Percentiles rank a stretch among this genome's conserved stretches.
phyloP scores from a whole-genome alignment of 2,888 invertebrate genomes.

The Catocala fraxini region DNA sequence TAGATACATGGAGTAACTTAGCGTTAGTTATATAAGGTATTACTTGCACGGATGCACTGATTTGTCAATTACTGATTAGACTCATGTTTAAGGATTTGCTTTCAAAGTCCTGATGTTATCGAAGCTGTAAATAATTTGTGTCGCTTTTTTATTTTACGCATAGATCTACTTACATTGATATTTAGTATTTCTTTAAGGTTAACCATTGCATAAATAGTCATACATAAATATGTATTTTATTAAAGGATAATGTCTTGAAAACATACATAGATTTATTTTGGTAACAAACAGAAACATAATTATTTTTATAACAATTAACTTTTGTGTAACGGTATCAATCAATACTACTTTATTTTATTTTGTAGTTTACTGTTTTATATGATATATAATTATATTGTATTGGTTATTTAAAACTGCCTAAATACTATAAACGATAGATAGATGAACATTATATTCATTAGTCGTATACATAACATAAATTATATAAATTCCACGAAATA shows the following conservation, averaged over 20 bases:
- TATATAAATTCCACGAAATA: constrained; percentile 12
- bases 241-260: too few species aligned
- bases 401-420: too few species aligned
- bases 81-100: constrained; percentile 77
- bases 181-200: too few species aligned
- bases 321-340: too few species aligned
- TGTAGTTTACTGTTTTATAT: too few species aligned
- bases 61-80: constrained; percentile 87
- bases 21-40: constrained; percentile 44
- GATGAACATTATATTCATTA: neutral
- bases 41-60: constrained; percentile 80
- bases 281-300: too few species aligned
- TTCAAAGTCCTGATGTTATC: constrained; percentile 67
- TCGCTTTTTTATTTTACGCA: constrained; percentile 53
- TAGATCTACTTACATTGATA: constrained; percentile 1
- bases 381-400: too few species aligned
- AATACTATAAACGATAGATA: neutral
- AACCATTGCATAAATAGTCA: too few species aligned
- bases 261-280: too few species aligned
- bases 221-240: too few species aligned
- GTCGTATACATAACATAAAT: neutral
- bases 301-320: too few species aligned
- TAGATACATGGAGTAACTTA: constrained; percentile 8
- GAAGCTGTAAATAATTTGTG: constrained; percentile 73
- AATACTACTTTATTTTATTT: too few species aligned